Evolutionary conservation across 1,140 invertebrate species (phyloP), one percentile per base, ranked within the genome.

Genomic region (Drosophila tropicalis): DNA sequence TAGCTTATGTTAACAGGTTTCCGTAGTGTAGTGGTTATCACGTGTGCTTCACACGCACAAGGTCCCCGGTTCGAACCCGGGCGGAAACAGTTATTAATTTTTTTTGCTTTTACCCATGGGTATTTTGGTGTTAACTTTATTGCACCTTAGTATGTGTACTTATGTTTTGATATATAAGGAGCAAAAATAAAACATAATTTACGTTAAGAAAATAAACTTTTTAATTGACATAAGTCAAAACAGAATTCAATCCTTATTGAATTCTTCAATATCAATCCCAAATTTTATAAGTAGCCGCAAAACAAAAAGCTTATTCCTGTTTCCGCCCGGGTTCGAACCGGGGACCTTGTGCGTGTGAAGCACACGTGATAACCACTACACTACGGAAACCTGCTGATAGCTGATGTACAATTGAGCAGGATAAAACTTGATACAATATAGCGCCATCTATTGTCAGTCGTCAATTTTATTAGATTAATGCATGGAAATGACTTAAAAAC

Each of bases 311-410:
- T 6, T 54, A 17, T 0, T 3, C 19, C 15, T 94, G 93, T 92
- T 94, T 93, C 92, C 93, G 93, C 93, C 94, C 93, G 93, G 94
- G 93, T 92, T 94, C 94, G 93, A 94, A 94, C 94, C 93, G 93
- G 94, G 93, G 94, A 93, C 93, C 93, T 94, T 94, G 92, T 93
- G 93, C 93, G 93, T 94, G 92, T 93, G 91, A 93, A 92, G 93
- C 93, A 92, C 92, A 93, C 93, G 93, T 93, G 94, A 94, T 94
- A 93, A 93, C 92, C 93, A 93, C 93, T 94, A 93, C 93, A 92
- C 92, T 91, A 92, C 87, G 82, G 81, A 91, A 92, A 91, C 90
- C 0, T n/a, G 12, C 15, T 74, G 67, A 61, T 72, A 79, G 36
- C 72, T 79, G 41, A 17, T 13, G 36, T 12, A 5, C 36, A 39